phyloP scores from a whole-genome alignment of 2,888 invertebrate species.

The Patella depressa region DNA sequence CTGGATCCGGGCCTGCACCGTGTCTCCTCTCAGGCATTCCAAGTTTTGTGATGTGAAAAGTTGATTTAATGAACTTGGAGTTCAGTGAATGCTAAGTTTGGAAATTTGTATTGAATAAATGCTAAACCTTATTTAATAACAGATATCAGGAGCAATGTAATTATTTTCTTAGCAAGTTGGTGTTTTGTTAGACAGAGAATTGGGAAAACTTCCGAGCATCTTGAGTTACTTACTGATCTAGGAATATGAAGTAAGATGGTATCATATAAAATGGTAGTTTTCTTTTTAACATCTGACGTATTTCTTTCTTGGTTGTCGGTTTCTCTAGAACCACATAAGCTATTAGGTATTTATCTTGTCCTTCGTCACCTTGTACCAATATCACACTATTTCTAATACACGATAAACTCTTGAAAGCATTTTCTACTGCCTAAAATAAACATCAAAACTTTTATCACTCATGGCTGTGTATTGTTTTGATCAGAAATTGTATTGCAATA shows the following conservation, averaged over 20 bases:
- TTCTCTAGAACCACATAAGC: constrained; percentile 69
- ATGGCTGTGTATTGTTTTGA: too few relatives aligned
- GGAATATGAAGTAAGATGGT: constrained; percentile 69
- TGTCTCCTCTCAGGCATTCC: too few relatives aligned
- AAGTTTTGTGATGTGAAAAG: too few relatives aligned
- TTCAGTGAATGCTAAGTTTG: too few relatives aligned
- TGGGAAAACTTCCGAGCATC: too few relatives aligned
- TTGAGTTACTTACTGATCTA: constrained; percentile 56
- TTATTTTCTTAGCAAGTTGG: too few relatives aligned
- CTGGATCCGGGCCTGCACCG: too few relatives aligned
- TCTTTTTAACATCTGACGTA: constrained; percentile 69
- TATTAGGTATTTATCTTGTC: constrained; percentile 71
- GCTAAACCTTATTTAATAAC: background rate
- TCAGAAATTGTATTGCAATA: too few relatives aligned
- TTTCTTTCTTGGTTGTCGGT: constrained; percentile 63
- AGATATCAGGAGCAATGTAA: too few relatives aligned
- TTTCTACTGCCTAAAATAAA: constrained; percentile 69
- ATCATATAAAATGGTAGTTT: constrained; percentile 73
- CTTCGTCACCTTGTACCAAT: constrained; percentile 69
- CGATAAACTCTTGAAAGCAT: constrained; percentile 66
- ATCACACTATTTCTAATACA: constrained; percentile 69
- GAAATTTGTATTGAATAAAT: background rate
- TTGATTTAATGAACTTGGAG: too few relatives aligned
- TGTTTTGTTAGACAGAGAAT: background rate
- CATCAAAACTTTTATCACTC: background rate